Conservation (phyloP, 2,113 vertebrate genomes). For the Bufo bufo region DNA sequence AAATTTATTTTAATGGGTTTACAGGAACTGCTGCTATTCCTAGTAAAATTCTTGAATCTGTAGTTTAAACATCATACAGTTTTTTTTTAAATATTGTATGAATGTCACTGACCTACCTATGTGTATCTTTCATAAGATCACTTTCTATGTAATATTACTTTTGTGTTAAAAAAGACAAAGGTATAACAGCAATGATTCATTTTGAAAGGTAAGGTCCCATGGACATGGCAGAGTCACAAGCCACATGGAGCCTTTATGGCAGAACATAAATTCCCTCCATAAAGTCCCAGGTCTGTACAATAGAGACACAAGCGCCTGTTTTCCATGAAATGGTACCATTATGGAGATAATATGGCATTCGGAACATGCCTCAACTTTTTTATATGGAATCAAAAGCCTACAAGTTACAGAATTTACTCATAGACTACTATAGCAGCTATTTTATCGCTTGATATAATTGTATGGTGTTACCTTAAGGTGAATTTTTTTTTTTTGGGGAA, state of each 20-base stretch:
- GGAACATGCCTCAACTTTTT: neutral
- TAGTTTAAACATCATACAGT: neutral
- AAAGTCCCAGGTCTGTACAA: neutral
- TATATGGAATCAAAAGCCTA: neutral
- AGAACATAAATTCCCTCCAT: neutral
- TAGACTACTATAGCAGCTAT: neutral
- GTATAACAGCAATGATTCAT: no score
- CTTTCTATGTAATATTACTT: neutral
- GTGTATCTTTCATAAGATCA: neutral
- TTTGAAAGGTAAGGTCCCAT: neutral
- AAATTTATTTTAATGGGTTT: neutral
- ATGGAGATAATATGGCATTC: no score
- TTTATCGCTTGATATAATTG: neutral
- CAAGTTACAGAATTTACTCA: neutral
- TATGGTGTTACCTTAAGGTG: no score
- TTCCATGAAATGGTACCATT: no score
- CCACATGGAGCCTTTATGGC: neutral
- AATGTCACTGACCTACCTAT: neutral
- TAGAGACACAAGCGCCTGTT: neutral
- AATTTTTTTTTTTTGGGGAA: no score
- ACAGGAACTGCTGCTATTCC: neutral
- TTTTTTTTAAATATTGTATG: neutral
- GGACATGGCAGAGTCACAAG: neutral
- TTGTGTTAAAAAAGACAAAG: no score
- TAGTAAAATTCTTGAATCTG: neutral